Evolutionary conservation across 2,888 invertebrate species (phyloP).

Genomic region (Nephrotoma flavescens): DNA sequence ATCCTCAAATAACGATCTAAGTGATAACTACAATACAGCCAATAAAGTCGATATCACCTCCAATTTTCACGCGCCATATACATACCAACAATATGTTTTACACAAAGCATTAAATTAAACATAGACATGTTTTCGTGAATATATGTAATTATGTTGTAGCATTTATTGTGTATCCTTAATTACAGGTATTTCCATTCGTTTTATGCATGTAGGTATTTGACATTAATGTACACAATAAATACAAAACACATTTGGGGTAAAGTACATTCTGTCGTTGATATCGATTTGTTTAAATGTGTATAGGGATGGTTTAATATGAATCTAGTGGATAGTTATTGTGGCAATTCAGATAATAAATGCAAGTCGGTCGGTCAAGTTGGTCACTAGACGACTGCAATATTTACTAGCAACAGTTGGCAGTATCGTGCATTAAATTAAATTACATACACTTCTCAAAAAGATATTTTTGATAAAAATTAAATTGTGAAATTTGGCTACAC

Average conservation of each 20-base stretch:
- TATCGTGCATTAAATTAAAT: too few species aligned
- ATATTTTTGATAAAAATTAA: too few species aligned
- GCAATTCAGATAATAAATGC: too few species aligned
- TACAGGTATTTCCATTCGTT: not conserved
- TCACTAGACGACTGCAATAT: too few species aligned
- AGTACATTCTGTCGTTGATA: not conserved
- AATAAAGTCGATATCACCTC: not conserved
- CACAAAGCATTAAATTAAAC: not conserved
- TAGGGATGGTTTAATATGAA: not conserved
- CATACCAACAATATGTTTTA: not conserved
- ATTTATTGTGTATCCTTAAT: not conserved
- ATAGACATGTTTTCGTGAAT: not conserved
- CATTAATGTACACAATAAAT: not conserved
- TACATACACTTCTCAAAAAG: too few species aligned
- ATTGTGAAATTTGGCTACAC: too few species aligned
- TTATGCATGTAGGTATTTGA: not conserved
- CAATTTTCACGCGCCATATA: not conserved
- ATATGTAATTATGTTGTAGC: not conserved
- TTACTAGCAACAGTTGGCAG: too few species aligned
- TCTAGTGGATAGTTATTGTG: too few species aligned
- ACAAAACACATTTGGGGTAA: not conserved
- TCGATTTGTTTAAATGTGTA: not conserved
- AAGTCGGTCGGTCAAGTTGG: too few species aligned
- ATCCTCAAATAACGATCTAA: too few species aligned
- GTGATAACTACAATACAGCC: not conserved